Base-by-base conservation (phyloP, 2,797 vertebrate genomes). In the Gambusia yucatana region DNA sequence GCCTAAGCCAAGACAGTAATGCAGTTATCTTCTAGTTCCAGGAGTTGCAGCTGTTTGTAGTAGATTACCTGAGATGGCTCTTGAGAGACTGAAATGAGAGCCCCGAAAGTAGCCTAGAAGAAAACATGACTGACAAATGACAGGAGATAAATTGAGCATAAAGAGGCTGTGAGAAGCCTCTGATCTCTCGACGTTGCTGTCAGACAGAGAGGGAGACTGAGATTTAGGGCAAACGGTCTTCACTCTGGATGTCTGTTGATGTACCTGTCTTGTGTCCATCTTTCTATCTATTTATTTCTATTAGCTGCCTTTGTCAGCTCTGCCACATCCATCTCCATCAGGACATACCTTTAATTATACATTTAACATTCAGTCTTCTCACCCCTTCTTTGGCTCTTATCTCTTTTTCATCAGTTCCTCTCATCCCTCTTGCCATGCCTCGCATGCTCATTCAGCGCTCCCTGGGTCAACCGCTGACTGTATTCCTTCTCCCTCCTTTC, bases 271-370 rank as follows among this genome's bases (percentile, higher is more conserved):
- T 86, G 73, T 75, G 72, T 78, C 67, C 72, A 55, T 78, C 55
- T 79, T 71, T 82, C 52, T 63, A 77, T 84, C 82, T 80, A 28
- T 28, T 73, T 71, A 72, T 90, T 78, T 74, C 65, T 28, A 72
- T 73, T 80, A 47, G 82, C 79, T 44, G 52, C 84, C 79, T 80
- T 63, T 71, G 48, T 75, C 67, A 46, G 46, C 77, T 77, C 80
- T 87, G 69, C 69, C 78, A 84, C 84, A 82, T 91, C 69, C 77
- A 80, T 83, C 87, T 76, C 73, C 77, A 52, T 77, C 86, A 74
- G 76, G 77, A 81, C 79, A 72, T 75, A 78, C 78, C 1, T 80
- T 89, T 82, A 93, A 93, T 91, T 87, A 91, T 91, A 91, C 85
- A 88, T 92, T 83, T 82, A 33, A 88, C 83, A 80, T 57, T 83